Evolutionary conservation across 2,797 vertebrate genomes (phyloP), one percentile per base, ranked within the genome.

Genomic region (Cichlasoma orientale): DNA sequence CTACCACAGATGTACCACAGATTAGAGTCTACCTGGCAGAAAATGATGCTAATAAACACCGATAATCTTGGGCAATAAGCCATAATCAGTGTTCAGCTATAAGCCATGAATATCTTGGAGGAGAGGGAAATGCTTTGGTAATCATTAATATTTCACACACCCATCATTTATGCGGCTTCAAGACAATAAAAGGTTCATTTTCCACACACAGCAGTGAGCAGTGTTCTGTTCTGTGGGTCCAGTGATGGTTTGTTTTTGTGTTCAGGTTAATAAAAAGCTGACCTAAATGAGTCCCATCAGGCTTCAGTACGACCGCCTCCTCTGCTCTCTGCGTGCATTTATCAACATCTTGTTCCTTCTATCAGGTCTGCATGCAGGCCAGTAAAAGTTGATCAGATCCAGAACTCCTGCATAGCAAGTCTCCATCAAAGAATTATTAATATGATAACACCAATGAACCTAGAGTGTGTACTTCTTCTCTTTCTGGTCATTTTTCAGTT

Each of bases 371-470:
- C 23, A 27, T 56, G 12, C 54, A 50, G 19, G 2, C 23, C 38
- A 68, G 68, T 55, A 25, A 75, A 72, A 72, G 33, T n/a, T 74
- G 14, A 12, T 18, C 29, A 47, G 38, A 47, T 27, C 38, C 25
- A 44, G 18, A 66, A 66, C 14, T 27, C 44, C 56, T 56, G 41
- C 61, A 74, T 63, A 74, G 78, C 19, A 75, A 59, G 47, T 70
- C 77, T 77, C 66, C 63, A 57, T 63, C 18, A 44, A 18, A 56
- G 27, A 3, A 57, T 72, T 21, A 27, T 18, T 13, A 25, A 53
- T 41, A 41, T 27, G 9, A 38, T 33, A 7, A 33, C 31, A 33
- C 7, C 31, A 33, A 8, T 33, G 31, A 5, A 31, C 5, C 27
- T 5, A 31, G 1, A 31, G 4, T 36, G 8, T 36, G 33, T 36